Evolutionary conservation across 2,888 invertebrate species (phyloP).

Genomic region (Drosophila mimica): DNA sequence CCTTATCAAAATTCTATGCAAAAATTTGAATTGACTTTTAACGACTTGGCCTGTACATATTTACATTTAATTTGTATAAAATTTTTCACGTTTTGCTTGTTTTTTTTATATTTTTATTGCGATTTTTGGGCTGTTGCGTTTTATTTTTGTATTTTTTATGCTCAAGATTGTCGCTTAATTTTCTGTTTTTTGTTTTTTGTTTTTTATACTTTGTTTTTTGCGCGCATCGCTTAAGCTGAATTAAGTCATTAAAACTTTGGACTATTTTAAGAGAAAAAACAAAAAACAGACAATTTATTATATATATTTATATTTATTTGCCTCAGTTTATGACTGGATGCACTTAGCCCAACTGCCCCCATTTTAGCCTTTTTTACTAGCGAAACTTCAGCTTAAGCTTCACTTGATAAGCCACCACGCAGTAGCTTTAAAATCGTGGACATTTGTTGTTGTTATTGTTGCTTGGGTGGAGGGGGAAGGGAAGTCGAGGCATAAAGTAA

Average conservation of each 20-base stretch:
- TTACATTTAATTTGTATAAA: slow-evolving; percentile 78
- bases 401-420: slow-evolving; percentile 71
- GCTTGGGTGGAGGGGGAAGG: background rate
- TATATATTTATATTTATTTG: slow-evolving; percentile 51
- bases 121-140: slow-evolving; percentile 17
- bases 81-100: slow-evolving; percentile 53
- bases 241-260: slow-evolving; percentile 78
- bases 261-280: slow-evolving; percentile 69
- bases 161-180: slow-evolving; percentile 75
- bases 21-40: slow-evolving; percentile 81
- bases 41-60: slow-evolving; percentile 70
- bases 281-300: slow-evolving; percentile 68
- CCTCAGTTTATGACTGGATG: slow-evolving; percentile 63
- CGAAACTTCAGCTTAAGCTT: slow-evolving; percentile 53
- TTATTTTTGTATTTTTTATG: slow-evolving; percentile 46
- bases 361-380: slow-evolving; percentile 1
- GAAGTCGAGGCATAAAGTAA: slow-evolving; percentile 39
- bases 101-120: slow-evolving; percentile 31
- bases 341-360: background rate
- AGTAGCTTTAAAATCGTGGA: slow-evolving; percentile 68
- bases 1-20: slow-evolving; percentile 72
- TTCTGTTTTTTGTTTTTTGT: slow-evolving; percentile 27
- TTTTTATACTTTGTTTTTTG: background rate
- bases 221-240: slow-evolving; percentile 46
- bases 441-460: slow-evolving; percentile 49